phyloP scores from a whole-genome alignment of 2,797 vertebrate genomes.

The Allobates femoralis region DNA sequence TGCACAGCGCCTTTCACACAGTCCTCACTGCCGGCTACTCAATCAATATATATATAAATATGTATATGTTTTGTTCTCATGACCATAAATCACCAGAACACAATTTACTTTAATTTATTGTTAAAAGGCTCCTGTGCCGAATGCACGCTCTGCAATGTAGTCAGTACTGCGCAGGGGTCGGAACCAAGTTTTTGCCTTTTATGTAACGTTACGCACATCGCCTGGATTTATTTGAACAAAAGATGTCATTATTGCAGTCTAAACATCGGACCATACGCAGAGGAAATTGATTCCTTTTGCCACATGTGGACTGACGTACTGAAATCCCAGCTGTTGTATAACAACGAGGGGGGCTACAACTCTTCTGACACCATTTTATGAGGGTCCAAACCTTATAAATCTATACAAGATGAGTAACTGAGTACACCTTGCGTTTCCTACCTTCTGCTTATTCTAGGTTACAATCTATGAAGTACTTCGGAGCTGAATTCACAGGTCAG shows the following conservation, averaged over 20 bases:
- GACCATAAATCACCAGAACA: constrained; percentile 27
- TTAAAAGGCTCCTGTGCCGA: not conserved
- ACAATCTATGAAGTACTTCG: not conserved
- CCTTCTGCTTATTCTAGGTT: no score
- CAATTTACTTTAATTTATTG: not conserved
- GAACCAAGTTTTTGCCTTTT: not conserved
- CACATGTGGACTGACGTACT: not conserved
- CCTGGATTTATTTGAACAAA: not conserved
- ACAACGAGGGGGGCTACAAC: not conserved
- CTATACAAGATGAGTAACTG: no score
- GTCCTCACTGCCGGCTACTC: not conserved
- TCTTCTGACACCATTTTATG: not conserved
- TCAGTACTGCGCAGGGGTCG: not conserved
- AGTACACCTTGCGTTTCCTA: no score
- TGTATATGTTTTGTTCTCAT: not conserved
- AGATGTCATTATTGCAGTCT: not conserved
- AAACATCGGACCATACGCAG: not conserved
- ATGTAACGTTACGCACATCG: not conserved
- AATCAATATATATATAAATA: not conserved
- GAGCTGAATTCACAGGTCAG: not conserved
- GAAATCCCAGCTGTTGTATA: not conserved
- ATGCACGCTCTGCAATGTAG: not conserved
- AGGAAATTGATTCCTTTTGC: not conserved
- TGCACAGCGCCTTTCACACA: not conserved
- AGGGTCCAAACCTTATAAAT: not conserved